phyloP scores from a whole-genome alignment of 2,113 vertebrate genomes.

The Halichoerus grypus region DNA sequence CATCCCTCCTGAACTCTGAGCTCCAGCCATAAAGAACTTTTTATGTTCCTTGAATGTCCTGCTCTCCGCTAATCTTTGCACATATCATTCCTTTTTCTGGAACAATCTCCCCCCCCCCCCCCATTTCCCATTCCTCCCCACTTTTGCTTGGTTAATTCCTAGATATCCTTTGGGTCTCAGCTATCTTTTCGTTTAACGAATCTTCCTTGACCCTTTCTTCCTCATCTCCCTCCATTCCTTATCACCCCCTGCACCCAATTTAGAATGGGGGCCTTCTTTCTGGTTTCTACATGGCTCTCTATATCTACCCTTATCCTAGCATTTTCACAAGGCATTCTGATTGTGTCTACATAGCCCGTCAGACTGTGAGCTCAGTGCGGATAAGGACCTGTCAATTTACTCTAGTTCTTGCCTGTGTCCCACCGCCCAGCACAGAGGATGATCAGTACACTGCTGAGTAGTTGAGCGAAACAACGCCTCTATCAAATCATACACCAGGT shows the following conservation, averaged over 20 bases:
- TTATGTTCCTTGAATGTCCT: not conserved
- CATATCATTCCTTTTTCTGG: not conserved
- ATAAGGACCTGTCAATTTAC: not conserved
- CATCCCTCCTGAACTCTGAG: not conserved
- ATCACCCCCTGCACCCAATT: not conserved
- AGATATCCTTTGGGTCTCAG: not conserved
- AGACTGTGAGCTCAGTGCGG: not conserved
- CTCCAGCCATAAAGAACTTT: not conserved
- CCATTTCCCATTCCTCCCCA: not conserved
- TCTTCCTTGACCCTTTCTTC: not conserved
- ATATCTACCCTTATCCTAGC: not conserved
- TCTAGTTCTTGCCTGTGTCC: not conserved
- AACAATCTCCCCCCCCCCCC: not conserved
- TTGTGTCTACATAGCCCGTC: not conserved
- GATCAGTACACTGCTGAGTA: not conserved
- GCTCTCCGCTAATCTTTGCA: not conserved
- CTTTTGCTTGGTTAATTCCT: not conserved
- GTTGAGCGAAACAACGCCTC: not conserved
- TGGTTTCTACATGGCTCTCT: not conserved
- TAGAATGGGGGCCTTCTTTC: not conserved
- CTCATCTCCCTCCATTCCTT: not conserved
- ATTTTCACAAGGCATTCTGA: not conserved
- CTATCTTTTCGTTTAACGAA: not conserved
- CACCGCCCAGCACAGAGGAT: not conserved
- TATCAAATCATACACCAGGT: not conserved